Evolutionary conservation across 2,113 vertebrate genomes (phyloP).

Genomic region (Leptosomus discolor): DNA sequence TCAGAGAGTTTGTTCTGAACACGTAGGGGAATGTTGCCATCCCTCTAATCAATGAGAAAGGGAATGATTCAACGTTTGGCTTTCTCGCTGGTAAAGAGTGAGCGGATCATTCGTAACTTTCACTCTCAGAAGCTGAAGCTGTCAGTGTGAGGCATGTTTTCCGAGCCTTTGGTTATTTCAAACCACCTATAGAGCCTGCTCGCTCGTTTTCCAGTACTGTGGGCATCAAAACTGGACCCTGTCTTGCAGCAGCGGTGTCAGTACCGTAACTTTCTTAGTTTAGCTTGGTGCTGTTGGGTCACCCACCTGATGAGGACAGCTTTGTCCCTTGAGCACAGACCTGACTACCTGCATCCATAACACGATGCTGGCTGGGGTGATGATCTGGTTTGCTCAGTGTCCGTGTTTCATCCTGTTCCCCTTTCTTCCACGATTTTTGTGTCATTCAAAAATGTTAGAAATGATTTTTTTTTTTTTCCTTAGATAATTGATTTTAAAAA

Average conservation of each 20-base stretch:
- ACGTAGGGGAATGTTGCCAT: background rate
- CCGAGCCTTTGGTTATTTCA: background rate
- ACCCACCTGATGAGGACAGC: background rate
- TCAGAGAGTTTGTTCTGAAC: background rate
- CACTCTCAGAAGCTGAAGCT: background rate
- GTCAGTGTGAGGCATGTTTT: background rate
- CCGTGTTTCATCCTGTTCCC: background rate
- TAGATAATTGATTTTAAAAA: background rate
- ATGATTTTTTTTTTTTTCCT: background rate
- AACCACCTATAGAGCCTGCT: background rate
- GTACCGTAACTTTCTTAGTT: rapidly evolving
- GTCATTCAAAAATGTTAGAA: background rate
- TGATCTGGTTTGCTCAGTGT: background rate
- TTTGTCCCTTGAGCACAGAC: background rate
- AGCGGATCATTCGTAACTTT: rapidly evolving
- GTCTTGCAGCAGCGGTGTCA: background rate
- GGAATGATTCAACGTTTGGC: background rate
- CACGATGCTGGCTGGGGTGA: background rate
- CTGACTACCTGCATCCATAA: rapidly evolving
- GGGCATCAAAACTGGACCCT: background rate
- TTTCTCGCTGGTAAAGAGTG: background rate
- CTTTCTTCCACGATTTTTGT: background rate
- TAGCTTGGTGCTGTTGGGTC: background rate
- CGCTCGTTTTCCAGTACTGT: background rate
- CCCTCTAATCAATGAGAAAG: background rate